Conservation (phyloP, 1,140 invertebrate genomes). For the Homarus americanus region DNA sequence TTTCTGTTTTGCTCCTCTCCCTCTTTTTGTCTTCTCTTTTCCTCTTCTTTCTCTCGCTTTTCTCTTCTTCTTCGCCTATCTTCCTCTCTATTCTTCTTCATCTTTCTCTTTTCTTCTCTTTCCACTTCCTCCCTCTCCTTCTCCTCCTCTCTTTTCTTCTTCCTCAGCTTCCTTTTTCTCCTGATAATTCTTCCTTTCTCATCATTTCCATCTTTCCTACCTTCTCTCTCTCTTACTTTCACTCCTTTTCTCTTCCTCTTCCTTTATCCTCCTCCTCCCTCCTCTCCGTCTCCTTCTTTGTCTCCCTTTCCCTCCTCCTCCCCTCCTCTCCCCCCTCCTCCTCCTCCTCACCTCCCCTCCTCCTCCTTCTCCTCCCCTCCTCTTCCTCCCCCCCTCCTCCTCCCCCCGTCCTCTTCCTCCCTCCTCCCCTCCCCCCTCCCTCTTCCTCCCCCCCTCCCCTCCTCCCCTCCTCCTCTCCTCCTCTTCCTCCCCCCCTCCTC, state of each 20-base stretch:
- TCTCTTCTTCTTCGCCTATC: not conserved
- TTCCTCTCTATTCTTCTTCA: not conserved
- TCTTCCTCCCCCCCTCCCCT: too few species aligned
- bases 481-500: not conserved
- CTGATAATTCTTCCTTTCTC: not conserved
- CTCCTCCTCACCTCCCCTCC: not conserved
- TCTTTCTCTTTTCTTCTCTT: not conserved
- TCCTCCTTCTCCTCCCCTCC: not conserved
- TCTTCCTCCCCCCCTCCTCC: too few species aligned
- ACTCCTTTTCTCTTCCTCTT: not conserved
- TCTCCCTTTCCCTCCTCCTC: too few species aligned
- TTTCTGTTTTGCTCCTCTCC: constrained; percentile 32
- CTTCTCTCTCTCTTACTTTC: not conserved
- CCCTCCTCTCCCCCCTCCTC: too few species aligned
- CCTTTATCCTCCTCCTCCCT: not conserved
- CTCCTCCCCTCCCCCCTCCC: too few species aligned
- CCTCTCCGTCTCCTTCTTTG: not conserved
- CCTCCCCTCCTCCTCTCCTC: not conserved
- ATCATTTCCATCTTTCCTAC: not conserved
- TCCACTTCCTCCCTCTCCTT: too few species aligned
- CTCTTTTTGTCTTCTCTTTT: not conserved
- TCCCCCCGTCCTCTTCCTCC: too few species aligned
- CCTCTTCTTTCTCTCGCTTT: not conserved
- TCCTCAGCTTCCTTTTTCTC: not conserved
- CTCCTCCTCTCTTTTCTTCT: not conserved